Evolutionary conservation across 2,888 invertebrate species (phyloP), one percentile per base, ranked within the genome.

Genomic region (Himalopsyche tibetana): DNA sequence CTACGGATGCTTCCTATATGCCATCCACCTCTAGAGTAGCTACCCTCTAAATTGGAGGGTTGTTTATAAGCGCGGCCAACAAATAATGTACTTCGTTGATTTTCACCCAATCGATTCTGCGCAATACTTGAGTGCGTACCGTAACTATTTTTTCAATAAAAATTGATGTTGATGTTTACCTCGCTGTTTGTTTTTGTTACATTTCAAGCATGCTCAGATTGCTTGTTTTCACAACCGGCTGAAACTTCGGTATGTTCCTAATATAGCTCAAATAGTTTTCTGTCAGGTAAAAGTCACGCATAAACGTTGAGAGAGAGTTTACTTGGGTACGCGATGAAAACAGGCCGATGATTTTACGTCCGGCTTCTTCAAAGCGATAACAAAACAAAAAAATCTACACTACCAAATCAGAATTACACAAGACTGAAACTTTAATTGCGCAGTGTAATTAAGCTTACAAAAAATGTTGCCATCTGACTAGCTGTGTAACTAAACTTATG

Each of bases 1-100:
- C 74, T 74, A 74, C 36, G 74, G 74, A 74, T 74, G 74, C 38
- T 74, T 74, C 74, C 74, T 74, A 74, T 74, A 28, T 36, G 74
- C 12, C 74, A 15, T 19, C 74, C 36, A 74, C 74, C 74, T 74
- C 69, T 28, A 69, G 28, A 19, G 28, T 28, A 69, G 69, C 69
- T 28, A 69, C 69, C 69, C 69, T 69, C 69, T 28, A 69, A 69
- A 69, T 69, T 69, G 69, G 69, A 28, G 69, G 69, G 28, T 28
- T 69, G 69, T 69, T 69, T 69, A 69, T 69, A 69, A 69, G 28
- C 28, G 19, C 11, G 19, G 28, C 69, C 69, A 69, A 69, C 69
- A 69, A 69, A 69, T 69, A 69, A 69, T 69, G 69, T 69, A 69
- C 69, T 36, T 28, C 74, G 74, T 74, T 74, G 74, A 74, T 74